phyloP scores from a whole-genome alignment of 2,888 invertebrate genomes.

The Hyalella azteca region DNA sequence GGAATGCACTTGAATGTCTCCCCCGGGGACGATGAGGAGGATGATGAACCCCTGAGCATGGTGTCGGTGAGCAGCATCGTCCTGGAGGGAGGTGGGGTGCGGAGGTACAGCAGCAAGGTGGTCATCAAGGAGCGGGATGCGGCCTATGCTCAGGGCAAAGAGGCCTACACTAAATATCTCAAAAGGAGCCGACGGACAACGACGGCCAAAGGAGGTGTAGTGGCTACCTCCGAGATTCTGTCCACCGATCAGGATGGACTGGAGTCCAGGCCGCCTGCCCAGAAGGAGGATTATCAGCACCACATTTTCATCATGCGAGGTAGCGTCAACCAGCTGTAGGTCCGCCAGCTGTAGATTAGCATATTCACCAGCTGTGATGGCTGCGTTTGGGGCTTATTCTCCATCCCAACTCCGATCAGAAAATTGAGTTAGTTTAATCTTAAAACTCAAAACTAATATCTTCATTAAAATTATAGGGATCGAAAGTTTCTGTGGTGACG shows the following conservation, averaged over 20 bases:
- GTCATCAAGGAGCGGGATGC: slow-evolving; percentile 7
- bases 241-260: not conserved
- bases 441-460: too few species aligned
- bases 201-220: not conserved
- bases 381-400: too few species aligned
- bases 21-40: slow-evolving; percentile 1
- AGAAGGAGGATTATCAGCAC: slow-evolving; percentile 17
- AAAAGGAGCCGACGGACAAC: slow-evolving; percentile 1
- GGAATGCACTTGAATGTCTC: not conserved
- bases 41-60: slow-evolving; percentile 4
- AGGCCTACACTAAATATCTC: slow-evolving; percentile 31
- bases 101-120: slow-evolving; percentile 16
- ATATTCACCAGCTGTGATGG: too few species aligned
- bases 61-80: slow-evolving; percentile 22
- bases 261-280: not conserved
- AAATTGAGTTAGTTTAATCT: too few species aligned
- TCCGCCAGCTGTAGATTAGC: too few species aligned
- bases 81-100: not conserved
- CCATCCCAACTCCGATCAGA: too few species aligned
- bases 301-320: slow-evolving; percentile 30
- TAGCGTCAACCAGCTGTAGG: not conserved
- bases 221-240: not conserved
- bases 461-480: too few species aligned
- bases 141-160: not conserved
- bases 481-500: too few species aligned